Base-by-base conservation (phyloP, 2,888 invertebrate species). In the Eueremaeus valkanovi region DNA sequence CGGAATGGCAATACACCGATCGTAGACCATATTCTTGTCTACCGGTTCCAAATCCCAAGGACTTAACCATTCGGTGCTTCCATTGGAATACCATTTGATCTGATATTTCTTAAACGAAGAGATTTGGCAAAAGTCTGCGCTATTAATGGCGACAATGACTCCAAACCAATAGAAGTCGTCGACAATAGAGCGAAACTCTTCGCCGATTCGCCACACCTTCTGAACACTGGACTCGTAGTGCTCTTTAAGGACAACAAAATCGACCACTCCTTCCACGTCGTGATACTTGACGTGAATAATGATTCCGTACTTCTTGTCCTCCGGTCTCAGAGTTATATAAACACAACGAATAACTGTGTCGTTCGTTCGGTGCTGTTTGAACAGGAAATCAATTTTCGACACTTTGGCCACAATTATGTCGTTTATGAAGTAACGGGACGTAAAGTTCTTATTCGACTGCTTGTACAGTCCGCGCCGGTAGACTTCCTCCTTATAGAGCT, bases 221-320 rank as follows among this genome's bases (percentile, higher is more conserved):
- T n/a, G 29, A 18, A 33, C n/a, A 33, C 63, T n/a, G 18, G n/a
- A 18, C n/a, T 63, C 63, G n/a, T 63, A 63, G 63, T 63, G 63
- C 9, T 63, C 63, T 16, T 29, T 31, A n/a, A 63, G 33, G 1
- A 63, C n/a, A 5, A 63, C n/a, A 63, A 63, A 63, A 21, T 63
- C 63, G 63, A 18, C 31, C 3, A 63, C 63, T 3, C 31, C 63
- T 31, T 31, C 33, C 63, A 63, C 18, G n/a, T 63, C 63, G 33
- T 63, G 63, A 31, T 63, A 63, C 16, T 63, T 63, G n/a, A 63
- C 63, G 33, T 63, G 63, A 63, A 63, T 63, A n/a, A 63, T 36
- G 3, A 21, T 31, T 18, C 63, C 63, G 63, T 63, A 63, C 33
- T 31, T 63, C 0, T 31, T n/a, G 3, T 63, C 18, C 27, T 55